phyloP scores from a whole-genome alignment of 2,113 vertebrate genomes.

The Pituophis catenifer region DNA sequence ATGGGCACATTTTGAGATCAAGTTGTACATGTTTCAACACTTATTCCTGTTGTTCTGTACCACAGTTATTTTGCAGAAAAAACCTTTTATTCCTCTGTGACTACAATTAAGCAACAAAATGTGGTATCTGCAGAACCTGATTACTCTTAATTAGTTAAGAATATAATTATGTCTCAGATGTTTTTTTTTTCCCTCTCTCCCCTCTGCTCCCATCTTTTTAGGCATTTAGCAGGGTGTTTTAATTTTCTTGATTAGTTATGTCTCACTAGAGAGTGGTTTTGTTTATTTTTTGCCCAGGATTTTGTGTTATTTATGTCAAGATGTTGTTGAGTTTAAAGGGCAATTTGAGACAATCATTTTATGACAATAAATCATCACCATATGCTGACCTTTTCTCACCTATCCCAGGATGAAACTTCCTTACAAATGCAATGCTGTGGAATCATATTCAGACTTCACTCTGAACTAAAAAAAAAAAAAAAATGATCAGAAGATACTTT shows the following conservation, averaged over 20 bases:
- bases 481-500: background rate
- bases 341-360: background rate
- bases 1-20: background rate
- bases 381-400: constrained; percentile 8
- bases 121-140: background rate
- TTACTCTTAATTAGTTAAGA: constrained; percentile 2
- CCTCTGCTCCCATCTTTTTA: background rate
- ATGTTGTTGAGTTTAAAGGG: background rate
- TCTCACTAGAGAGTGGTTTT: background rate
- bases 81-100: background rate
- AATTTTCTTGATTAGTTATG: background rate
- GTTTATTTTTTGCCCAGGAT: background rate
- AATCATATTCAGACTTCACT: background rate
- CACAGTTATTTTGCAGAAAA: background rate
- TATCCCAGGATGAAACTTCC: background rate
- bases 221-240: background rate
- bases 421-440: background rate
- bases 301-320: background rate
- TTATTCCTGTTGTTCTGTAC: background rate
- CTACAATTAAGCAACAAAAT: background rate
- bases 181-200: background rate
- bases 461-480: background rate
- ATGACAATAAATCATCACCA: background rate
- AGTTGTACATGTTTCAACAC: background rate
- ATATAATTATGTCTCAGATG: background rate